A percentile compares a stretch with the other conserved stretches of the same genome.
phyloP scores from a whole-genome alignment of 1,140 invertebrate genomes.

The Drosophila baimaii region DNA sequence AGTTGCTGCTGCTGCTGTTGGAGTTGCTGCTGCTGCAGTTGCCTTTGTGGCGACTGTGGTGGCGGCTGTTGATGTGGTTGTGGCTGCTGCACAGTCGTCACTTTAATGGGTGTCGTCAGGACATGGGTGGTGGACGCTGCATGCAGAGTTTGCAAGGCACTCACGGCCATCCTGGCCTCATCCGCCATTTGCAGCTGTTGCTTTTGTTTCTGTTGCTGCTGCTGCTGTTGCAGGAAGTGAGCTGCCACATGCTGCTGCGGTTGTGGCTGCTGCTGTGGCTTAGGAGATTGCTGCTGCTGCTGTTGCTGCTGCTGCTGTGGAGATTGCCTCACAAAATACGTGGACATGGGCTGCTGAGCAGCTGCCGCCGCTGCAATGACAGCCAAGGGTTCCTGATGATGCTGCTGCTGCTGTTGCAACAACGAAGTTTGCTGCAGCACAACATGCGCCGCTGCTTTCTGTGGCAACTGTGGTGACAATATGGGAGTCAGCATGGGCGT shows the following conservation, averaged over 20 bases:
- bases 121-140: slow-evolving; percentile 58
- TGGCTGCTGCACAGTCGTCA: slow-evolving; percentile 34
- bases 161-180: slow-evolving; percentile 71
- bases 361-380: slow-evolving; percentile 69
- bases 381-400: slow-evolving; percentile 59
- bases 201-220: slow-evolving; percentile 22
- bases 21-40: slow-evolving; percentile 33
- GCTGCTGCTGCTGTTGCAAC: slow-evolving; percentile 43
- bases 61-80: slow-evolving; percentile 11
- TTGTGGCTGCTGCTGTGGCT: slow-evolving; percentile 29
- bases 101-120: slow-evolving; percentile 40
- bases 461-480: slow-evolving; percentile 63
- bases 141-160: slow-evolving; percentile 68
- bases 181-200: slow-evolving; percentile 54
- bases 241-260: slow-evolving; percentile 16
- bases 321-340: slow-evolving; percentile 54
- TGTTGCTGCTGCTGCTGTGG: slow-evolving; percentile 41
- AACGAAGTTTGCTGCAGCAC: slow-evolving; percentile 39
- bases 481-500: slow-evolving; percentile 63
- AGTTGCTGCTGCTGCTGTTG: slow-evolving; percentile 40
- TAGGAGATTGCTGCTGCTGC: slow-evolving; percentile 30
- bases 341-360: slow-evolving; percentile 48
- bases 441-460: slow-evolving; percentile 19
- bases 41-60: slow-evolving; percentile 12
- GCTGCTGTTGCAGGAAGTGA: slow-evolving; percentile 30